Percentiles rank a stretch among this genome's conserved stretches.
phyloP scores from a whole-genome alignment of 1,140 invertebrate genomes.

The Helicorthomorpha holstii region DNA sequence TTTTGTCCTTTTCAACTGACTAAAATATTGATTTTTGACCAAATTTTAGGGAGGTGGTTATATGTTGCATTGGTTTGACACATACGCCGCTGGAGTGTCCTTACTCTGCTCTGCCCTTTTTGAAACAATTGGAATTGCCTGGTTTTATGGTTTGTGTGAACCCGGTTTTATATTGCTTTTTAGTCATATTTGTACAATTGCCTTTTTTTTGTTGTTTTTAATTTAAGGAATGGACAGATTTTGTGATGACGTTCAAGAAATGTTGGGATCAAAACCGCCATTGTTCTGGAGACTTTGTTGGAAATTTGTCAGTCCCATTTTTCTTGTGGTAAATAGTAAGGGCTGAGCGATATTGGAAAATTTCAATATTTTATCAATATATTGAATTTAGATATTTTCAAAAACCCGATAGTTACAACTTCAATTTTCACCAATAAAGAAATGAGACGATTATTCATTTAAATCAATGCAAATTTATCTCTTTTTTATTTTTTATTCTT shows the following conservation, averaged over 20 bases:
- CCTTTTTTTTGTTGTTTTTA: neutral
- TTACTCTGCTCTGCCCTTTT: constrained; percentile 52
- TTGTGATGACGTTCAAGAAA: constrained; percentile 37
- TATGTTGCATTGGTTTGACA: constrained; percentile 33
- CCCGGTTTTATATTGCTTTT: neutral
- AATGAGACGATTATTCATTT: neutral
- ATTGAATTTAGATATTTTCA: neutral
- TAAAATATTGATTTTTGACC: too few species aligned
- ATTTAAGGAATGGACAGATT: constrained; percentile 39
- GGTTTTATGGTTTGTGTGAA: constrained; percentile 49
- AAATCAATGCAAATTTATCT: too few species aligned
- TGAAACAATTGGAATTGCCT: constrained; percentile 49
- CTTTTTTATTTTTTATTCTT: too few species aligned
- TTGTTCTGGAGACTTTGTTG: constrained; percentile 32
- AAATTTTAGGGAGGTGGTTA: constrained; percentile 31
- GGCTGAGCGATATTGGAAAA: too few species aligned
- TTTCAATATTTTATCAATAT: neutral
- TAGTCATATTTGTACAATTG: neutral
- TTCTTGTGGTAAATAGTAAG: constrained; percentile 26
- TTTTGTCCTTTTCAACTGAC: too few species aligned
- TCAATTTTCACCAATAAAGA: neutral
- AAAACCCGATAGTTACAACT: neutral
- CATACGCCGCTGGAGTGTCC: constrained; percentile 32
- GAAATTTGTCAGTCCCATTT: constrained; percentile 31
- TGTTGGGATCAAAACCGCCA: constrained; percentile 29